phyloP scores from a whole-genome alignment of 2,888 invertebrate genomes.

The Apeira syringaria region DNA sequence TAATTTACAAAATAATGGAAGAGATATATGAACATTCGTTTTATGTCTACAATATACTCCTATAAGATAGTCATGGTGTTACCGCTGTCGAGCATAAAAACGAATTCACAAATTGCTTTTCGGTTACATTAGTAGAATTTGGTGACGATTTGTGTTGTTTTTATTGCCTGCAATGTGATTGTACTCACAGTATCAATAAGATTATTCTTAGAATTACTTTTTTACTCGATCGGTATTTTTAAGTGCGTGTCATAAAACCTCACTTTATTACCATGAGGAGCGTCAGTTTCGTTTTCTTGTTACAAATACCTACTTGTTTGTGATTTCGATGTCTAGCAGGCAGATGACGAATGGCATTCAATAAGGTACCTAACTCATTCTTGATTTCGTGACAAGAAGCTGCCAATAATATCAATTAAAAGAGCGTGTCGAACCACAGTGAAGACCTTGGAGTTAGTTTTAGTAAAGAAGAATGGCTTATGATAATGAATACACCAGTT shows the following conservation, averaged over 20 bases:
- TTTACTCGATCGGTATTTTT: too few species aligned
- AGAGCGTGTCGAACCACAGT: slow-evolving; percentile 30
- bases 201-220: too few species aligned
- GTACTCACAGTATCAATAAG: too few species aligned
- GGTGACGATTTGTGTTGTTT: slow-evolving; percentile 46
- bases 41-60: slow-evolving; percentile 49
- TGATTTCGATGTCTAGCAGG: too few species aligned
- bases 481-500: slow-evolving; percentile 8
- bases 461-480: slow-evolving; percentile 10
- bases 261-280: too few species aligned
- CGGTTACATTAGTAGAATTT: slow-evolving; percentile 39
- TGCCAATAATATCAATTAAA: slow-evolving; percentile 15
- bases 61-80: slow-evolving; percentile 54
- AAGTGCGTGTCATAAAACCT: too few species aligned
- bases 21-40: slow-evolving; percentile 48
- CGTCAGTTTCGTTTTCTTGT: too few species aligned
- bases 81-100: slow-evolving; percentile 53
- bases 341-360: not conserved
- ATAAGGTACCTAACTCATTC: not conserved
- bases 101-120: slow-evolving; percentile 45
- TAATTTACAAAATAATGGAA: slow-evolving; percentile 40
- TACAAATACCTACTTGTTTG: too few species aligned
- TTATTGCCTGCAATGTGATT: too few species aligned
- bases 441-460: slow-evolving; percentile 29
- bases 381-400: slow-evolving; percentile 2